Evolutionary conservation across 1,140 invertebrate species (phyloP), one percentile per base, ranked within the genome.

Genomic region (Drosophila insularis): DNA sequence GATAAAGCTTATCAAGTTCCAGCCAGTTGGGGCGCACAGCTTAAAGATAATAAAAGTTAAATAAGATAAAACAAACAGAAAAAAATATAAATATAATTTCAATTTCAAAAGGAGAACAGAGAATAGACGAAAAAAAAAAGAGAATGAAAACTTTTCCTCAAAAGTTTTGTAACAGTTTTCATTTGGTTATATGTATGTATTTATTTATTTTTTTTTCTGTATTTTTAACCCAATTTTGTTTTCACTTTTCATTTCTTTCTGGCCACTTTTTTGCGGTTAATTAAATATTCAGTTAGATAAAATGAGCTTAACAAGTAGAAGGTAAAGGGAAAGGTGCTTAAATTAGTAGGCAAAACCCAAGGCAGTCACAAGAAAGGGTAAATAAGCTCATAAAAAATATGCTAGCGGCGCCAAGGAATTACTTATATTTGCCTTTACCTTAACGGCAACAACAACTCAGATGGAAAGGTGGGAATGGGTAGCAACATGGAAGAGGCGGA

Each of bases 381-480:
- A 72, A 87, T 87, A 87, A 86, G 78, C 81, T 87, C 81, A 87
- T 86, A 86, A 86, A 87, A 86, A 86, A 86, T 87, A 87, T 85
- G 81, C 74, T 77, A 75, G 77, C 35, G 71, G 78, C 81, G 79
- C 82, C 78, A 87, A 50, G 79, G 74, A 86, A 78, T 86, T 87
- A 50, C 43, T 50, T 50, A 50, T 50, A 87, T 86, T 86, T 87
- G 80, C 81, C 71, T 71, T 75, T 63, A 68, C 63, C 74, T 72
- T 81, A 74, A 81, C 77, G 64, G 58, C 58, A 58, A 19, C 19
- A 53, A 35, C 17, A 23, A 56, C 11, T 27, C 27, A 27, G 27
- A 27, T 27, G 27, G 27, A 1, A 27, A 27, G 27, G 2, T 6
- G 27, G 27, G 5, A 14, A 13, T 11, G 56, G 21, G 31, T 14